phyloP scores from a whole-genome alignment of 2,797 vertebrate genomes.

The Rhynchotus rufescens region DNA sequence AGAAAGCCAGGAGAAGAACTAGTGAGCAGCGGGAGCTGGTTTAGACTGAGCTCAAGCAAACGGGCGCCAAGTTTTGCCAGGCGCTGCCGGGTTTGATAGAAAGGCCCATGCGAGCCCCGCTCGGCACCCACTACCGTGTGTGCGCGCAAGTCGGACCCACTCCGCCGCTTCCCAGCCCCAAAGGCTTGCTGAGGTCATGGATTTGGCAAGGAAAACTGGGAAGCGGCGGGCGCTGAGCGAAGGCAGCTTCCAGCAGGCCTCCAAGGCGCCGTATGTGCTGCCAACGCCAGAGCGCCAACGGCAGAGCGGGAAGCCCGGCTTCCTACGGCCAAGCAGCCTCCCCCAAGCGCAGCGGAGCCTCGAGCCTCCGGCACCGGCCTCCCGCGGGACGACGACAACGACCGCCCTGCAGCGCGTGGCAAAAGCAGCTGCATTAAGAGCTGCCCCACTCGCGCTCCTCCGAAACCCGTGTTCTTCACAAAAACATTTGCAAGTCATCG shows the following conservation, averaged over 20 bases:
- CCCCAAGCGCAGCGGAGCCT: no score
- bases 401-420: background rate
- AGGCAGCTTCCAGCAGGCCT: background rate
- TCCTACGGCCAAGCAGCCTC: background rate
- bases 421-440: fast-evolving
- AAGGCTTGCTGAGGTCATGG: background rate
- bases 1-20: background rate
- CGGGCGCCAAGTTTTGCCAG: background rate
- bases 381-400: background rate
- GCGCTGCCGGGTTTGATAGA: fast-evolving
- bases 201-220: background rate
- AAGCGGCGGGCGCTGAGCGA: fast-evolving
- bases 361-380: no score
- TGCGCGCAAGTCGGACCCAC: background rate
- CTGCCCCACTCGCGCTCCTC: fast-evolving
- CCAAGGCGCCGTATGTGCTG: background rate
- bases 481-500: fast-evolving
- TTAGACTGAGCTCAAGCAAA: background rate
- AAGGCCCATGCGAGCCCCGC: fast-evolving
- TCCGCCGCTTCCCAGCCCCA: background rate
- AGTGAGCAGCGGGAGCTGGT: background rate
- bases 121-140: fast-evolving
- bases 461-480: background rate
- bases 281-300: no score
- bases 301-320: background rate